Evolutionary conservation across 2,888 invertebrate genomes (phyloP).

Genomic region (Mimas tiliae): DNA sequence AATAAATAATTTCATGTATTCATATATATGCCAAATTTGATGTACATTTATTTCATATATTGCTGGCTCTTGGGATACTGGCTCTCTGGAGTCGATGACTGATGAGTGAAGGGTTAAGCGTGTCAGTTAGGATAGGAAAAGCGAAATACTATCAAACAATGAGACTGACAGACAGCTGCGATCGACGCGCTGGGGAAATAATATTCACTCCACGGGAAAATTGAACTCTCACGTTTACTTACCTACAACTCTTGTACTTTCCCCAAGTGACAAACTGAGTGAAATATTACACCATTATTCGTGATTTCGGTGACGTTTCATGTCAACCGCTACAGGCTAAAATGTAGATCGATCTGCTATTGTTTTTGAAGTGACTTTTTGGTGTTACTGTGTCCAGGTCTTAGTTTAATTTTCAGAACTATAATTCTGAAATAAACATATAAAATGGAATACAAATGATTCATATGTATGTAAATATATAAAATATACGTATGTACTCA

Average conservation of each 20-base stretch:
- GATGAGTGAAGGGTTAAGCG: slow-evolving; percentile 26
- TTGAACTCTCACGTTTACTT: slow-evolving; percentile 51
- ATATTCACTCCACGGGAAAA: slow-evolving; percentile 48
- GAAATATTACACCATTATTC: slow-evolving; percentile 45
- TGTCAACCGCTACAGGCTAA: slow-evolving; percentile 23
- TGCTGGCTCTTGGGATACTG: no score
- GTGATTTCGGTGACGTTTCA: slow-evolving; percentile 40
- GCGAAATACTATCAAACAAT: slow-evolving; percentile 48
- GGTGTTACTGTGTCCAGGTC: no score
- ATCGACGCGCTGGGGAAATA: slow-evolving; percentile 43
- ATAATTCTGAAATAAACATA: no score
- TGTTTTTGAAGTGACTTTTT: no score
- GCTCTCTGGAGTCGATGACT: background rate
- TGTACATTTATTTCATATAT: no score
- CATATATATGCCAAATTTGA: no score
- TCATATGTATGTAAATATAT: no score
- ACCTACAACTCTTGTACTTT: background rate
- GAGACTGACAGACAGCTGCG: slow-evolving; percentile 49
- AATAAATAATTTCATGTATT: no score
- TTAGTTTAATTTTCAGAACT: no score
- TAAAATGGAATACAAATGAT: no score
- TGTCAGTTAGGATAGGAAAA: slow-evolving; percentile 34
- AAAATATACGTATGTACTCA: no score
- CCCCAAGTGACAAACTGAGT: slow-evolving; percentile 48
- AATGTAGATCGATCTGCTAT: no score